Evolutionary conservation across 2,888 invertebrate species (phyloP), one percentile per base, ranked within the genome.

Genomic region (Trachelus troglodyta): DNA sequence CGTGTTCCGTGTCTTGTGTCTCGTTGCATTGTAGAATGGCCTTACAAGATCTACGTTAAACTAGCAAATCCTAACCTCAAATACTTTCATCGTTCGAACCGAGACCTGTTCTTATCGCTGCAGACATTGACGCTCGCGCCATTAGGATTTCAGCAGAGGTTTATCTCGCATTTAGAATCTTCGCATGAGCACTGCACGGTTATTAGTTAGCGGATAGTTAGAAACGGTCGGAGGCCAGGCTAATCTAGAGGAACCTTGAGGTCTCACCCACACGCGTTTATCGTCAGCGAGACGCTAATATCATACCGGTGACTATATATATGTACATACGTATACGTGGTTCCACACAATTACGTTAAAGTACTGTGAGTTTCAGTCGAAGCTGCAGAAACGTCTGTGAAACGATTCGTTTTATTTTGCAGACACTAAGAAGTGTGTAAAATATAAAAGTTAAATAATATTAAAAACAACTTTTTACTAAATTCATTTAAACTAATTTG

Each of bases 231-330:
- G 83, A 84, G 84, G 83, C 83, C 82, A 79, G 82, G 83, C 82
- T 84, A 84, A 85, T 84, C 84, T 82, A 82, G 83, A 81, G 80
- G 80, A 83, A 85, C 85, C 85, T 85, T 83, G 84, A 79, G 75
- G 80, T 76, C 81, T 82, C 85, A 82, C 85, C 82, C 81, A 83
- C 82, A 82, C 83, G 79, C 74, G 69, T 56, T 34, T 15, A n/a
- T 71, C 71, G 71, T 56, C 56, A 56, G 23, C 56, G 56, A 56
- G 56, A 56, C 56, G 56, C 9, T 56, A 56, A 56, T 56, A 56
- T 56, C 56, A 56, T 56, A 56, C 56, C 56, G 56, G 56, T 56
- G 23, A 23, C 56, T 56, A 40, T 40, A 40, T 40, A 23, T 40
- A 56, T 15, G 9, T 56, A 56, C 6, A 56, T 23, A 56, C 56